Conservation (phyloP, 2,113 vertebrate species). For the Puffinus mauretanicus region DNA sequence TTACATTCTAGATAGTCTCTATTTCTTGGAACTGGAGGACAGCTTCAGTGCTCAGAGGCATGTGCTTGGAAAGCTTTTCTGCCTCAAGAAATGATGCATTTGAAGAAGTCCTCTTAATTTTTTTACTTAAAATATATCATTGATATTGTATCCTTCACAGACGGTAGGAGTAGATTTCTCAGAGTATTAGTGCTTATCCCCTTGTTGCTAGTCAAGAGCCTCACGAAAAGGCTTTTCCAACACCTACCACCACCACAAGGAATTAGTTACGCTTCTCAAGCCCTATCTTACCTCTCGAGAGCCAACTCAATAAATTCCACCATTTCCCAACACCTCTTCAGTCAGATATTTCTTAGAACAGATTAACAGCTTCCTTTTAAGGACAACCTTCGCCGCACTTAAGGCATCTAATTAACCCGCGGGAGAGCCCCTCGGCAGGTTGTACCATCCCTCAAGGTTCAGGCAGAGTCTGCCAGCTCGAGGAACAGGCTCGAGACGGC, state of each 20-base stretch:
- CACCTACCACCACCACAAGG: neutral
- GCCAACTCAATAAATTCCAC: neutral
- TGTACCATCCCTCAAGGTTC: neutral
- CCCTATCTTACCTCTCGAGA: neutral
- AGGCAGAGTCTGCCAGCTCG: fast-evolving
- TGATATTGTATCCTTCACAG: neutral
- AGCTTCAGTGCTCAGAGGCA: neutral
- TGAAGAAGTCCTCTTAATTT: neutral
- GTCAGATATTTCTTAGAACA: neutral
- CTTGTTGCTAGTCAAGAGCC: neutral
- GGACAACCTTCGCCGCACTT: fast-evolving
- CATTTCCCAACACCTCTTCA: neutral
- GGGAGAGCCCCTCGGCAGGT: neutral
- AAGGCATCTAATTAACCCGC: neutral
- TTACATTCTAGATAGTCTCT: neutral
- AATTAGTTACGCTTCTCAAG: neutral
- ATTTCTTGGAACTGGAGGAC: neutral
- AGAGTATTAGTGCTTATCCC: neutral
- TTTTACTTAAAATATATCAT: neutral
- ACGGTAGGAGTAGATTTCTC: neutral
- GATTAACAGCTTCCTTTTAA: neutral
- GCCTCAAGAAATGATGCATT: neutral
- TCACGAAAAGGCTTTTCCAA: neutral
- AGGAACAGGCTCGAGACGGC: fast-evolving
- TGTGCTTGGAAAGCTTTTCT: neutral